Percentiles rank a stretch among this genome's conserved stretches.
These are phyloP conservation scores for Odontophorus gujanensis DNA, from an alignment of 2,113 vertebrate genomes.

Conservation along the genomic window DNA sequence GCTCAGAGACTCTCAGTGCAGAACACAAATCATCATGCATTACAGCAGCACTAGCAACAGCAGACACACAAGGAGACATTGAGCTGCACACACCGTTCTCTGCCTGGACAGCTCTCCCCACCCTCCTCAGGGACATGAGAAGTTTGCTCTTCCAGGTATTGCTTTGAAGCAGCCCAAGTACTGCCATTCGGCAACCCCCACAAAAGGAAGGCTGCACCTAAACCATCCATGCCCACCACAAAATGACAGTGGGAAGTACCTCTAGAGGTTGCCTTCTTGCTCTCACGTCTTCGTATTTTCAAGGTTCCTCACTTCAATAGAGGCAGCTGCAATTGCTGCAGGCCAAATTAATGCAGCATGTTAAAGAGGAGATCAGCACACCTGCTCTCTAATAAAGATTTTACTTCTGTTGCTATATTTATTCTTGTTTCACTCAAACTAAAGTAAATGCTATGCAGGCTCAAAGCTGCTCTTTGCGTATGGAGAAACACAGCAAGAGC, in stretches of 20 bases:
- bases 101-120: neutral
- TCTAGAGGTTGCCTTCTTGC: neutral
- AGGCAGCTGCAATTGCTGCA: conserved; percentile 48
- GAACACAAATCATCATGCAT: neutral
- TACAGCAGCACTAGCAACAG: neutral
- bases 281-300: neutral
- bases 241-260: neutral
- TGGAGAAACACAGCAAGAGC: neutral
- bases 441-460: conserved; percentile 8
- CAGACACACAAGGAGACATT: neutral
- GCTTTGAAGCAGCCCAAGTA: neutral
- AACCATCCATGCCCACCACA: neutral
- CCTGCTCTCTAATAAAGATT: conserved; percentile 51
- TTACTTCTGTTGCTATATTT: conserved; percentile 53
- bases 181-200: neutral
- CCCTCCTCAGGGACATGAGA: accelerated
- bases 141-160: neutral
- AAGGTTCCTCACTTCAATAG: neutral
- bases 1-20: neutral
- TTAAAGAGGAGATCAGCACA: conserved; percentile 32
- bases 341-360: conserved; percentile 36
- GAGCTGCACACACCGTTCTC: neutral
- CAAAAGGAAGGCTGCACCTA: neutral
- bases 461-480: conserved; percentile 37
- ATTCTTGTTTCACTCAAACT: neutral